A percentile compares a stretch with the other conserved stretches of the same genome.
These are phyloP conservation scores for Threskiornis aethiopicus DNA, from an alignment of 2,797 vertebrate species.

Conservation along the genomic window DNA sequence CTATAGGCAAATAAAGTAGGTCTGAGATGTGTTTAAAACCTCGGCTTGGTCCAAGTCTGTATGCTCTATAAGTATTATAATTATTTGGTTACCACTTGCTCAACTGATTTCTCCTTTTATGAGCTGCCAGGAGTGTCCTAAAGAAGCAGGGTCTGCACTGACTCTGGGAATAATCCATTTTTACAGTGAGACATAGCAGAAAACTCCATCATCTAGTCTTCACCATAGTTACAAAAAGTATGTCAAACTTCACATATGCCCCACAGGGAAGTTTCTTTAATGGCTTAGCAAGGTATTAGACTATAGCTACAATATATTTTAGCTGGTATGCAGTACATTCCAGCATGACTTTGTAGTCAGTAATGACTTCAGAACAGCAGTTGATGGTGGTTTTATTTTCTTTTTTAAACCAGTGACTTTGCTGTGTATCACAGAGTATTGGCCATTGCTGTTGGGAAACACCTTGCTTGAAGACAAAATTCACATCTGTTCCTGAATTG, in stretches of 20 bases:
- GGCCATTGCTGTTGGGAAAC: not conserved
- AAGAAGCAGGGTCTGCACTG: constrained; percentile 16
- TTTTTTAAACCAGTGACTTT: not conserved
- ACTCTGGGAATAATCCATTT: not conserved
- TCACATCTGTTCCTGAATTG: not conserved
- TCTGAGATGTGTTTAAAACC: not conserved
- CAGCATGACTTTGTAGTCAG: constrained; percentile 9
- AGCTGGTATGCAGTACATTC: not conserved
- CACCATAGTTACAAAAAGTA: not conserved
- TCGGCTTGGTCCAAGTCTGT: not conserved
- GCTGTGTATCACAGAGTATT: not conserved
- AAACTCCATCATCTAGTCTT: not conserved
- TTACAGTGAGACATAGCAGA: not conserved
- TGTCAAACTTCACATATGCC: not conserved
- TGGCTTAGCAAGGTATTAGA: constrained; percentile 16
- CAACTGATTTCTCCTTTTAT: constrained; percentile 45
- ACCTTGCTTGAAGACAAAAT: not conserved
- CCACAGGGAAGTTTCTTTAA: constrained; percentile 3
- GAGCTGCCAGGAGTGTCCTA: constrained; percentile 32
- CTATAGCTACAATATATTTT: constrained; percentile 2
- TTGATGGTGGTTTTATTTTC: not conserved
- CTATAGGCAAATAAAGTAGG: not conserved
- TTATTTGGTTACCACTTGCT: constrained; percentile 23
- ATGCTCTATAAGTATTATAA: not conserved
- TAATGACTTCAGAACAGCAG: not conserved